These are phyloP conservation scores for Eupeodes corollae DNA, from an alignment of 1,140 invertebrate genomes.

Conservation along the genomic window DNA sequence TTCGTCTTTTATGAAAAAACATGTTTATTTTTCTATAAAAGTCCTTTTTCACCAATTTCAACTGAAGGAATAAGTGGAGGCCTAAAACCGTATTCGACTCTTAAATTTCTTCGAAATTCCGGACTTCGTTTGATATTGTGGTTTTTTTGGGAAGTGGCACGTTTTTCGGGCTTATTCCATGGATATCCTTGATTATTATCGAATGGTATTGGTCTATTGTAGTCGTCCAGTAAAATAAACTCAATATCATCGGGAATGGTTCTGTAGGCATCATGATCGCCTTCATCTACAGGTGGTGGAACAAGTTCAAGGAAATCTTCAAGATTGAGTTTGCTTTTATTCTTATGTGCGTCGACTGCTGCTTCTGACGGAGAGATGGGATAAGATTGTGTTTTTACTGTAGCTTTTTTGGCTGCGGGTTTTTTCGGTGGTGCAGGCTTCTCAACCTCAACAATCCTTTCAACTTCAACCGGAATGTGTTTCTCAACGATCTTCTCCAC, in stretches of 20 bases:
- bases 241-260: conserved; percentile 24
- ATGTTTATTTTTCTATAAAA: conserved; percentile 45
- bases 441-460: conserved; percentile 31
- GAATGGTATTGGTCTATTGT: conserved; percentile 35
- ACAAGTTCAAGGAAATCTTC: conserved; percentile 27
- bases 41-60: conserved; percentile 61
- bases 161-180: background rate
- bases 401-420: conserved; percentile 43
- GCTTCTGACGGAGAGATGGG: background rate
- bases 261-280: conserved; percentile 30
- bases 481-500: conserved; percentile 34
- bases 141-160: background rate
- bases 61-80: conserved; percentile 66
- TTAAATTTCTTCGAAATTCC: conserved; percentile 49
- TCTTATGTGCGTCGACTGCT: background rate
- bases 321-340: conserved; percentile 14
- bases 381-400: conserved; percentile 13
- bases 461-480: conserved; percentile 39
- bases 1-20: too few species aligned
- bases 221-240: conserved; percentile 18
- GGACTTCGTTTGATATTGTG: conserved; percentile 36
- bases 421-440: conserved; percentile 35
- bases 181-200: background rate
- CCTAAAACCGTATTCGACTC: conserved; percentile 70
- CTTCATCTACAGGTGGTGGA: conserved; percentile 26